Evolutionary conservation across 2,888 invertebrate genomes (phyloP).

Genomic region (Polydrusus pterygomalis): DNA sequence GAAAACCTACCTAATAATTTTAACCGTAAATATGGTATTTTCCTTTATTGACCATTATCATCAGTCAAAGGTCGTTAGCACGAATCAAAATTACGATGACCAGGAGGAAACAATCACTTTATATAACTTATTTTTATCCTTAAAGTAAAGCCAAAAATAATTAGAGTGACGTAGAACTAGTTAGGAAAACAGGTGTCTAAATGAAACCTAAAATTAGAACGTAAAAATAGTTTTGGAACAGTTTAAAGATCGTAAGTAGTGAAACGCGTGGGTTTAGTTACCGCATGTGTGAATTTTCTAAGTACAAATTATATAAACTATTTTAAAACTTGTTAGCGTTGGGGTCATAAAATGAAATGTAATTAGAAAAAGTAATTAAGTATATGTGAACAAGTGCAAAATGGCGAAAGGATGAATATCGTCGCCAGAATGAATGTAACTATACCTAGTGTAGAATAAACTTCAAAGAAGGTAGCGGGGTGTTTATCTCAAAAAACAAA

Average conservation of each 20-base stretch:
- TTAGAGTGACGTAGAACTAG: background rate
- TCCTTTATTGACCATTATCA: too few relatives aligned
- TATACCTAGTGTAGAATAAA: too few relatives aligned
- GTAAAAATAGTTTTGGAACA: constrained; percentile 48
- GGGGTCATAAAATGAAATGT: background rate
- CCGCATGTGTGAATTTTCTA: constrained; percentile 9
- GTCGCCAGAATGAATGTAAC: too few relatives aligned
- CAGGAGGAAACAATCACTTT: background rate
- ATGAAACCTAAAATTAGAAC: constrained; percentile 32
- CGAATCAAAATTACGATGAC: background rate
- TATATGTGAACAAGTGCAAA: too few relatives aligned
- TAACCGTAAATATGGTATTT: too few relatives aligned
- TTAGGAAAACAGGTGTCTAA: constrained; percentile 48
- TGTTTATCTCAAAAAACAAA: too few relatives aligned
- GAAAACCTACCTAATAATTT: too few relatives aligned
- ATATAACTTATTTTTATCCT: background rate
- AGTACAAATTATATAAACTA: constrained; percentile 20
- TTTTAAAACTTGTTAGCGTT: constrained; percentile 8
- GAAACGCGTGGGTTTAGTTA: constrained; percentile 23
- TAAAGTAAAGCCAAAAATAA: background rate
- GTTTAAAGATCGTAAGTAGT: constrained; percentile 36
- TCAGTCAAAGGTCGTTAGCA: too few relatives aligned
- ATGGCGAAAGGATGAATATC: too few relatives aligned
- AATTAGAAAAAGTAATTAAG: background rate
- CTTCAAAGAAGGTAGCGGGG: too few relatives aligned